phyloP scores from a whole-genome alignment of 2,113 vertebrate genomes.

The Ascaphus truei region DNA sequence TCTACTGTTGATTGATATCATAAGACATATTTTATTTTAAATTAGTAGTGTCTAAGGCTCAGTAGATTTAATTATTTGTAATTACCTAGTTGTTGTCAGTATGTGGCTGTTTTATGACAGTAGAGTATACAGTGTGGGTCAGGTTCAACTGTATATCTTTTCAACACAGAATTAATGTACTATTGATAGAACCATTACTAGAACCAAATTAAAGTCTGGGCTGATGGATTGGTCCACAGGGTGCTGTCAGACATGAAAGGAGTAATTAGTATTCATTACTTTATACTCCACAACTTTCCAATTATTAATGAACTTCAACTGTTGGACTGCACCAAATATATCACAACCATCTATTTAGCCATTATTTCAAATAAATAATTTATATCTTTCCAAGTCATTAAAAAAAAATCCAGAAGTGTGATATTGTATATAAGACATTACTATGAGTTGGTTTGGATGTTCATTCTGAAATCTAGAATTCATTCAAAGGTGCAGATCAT shows the following conservation, averaged over 20 bases:
- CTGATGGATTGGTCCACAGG: constrained; percentile 95
- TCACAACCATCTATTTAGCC: constrained; percentile 75
- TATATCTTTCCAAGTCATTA: constrained; percentile 32
- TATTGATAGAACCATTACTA: constrained; percentile 99
- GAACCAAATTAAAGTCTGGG: constrained; percentile 97
- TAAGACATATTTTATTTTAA: constrained; percentile 89
- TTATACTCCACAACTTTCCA: constrained; percentile 98
- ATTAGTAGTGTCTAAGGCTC: constrained; percentile 85
- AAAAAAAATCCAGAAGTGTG: constrained; percentile 24
- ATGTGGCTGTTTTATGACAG: constrained; percentile 80
- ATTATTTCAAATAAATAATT: constrained; percentile 61
- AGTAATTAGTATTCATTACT: constrained; percentile 99
- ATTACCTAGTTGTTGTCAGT: constrained; percentile 83
- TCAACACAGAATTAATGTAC: constrained; percentile 98
- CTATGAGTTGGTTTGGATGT: constrained; percentile 1
- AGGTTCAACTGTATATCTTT: constrained; percentile 97
- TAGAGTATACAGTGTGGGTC: constrained; percentile 75
- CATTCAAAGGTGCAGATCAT: not conserved
- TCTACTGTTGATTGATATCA: constrained; percentile 68
- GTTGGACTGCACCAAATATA: constrained; percentile 84
- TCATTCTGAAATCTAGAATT: not conserved
- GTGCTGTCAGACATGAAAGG: constrained; percentile 95
- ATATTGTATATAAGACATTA: constrained; percentile 17
- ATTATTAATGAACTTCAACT: constrained; percentile 99
- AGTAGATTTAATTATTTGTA: constrained; percentile 93